These are phyloP conservation scores for Forpus xanthops DNA, from an alignment of 2,797 vertebrate species.

Conservation along the genomic window DNA sequence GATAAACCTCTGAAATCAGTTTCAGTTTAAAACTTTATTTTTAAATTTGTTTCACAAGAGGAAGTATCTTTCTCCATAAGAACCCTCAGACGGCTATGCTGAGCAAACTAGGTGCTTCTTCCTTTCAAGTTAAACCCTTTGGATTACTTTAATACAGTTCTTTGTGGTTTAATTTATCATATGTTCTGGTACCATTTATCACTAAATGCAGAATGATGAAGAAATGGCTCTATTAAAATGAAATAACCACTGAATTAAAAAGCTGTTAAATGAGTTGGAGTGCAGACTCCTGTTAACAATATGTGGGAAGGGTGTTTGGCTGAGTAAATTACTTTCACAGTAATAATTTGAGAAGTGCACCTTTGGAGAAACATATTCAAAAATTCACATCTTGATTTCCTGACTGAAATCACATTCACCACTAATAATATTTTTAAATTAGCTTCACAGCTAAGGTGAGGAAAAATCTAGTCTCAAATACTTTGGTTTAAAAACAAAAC, in stretches of 20 bases:
- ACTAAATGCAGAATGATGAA: conserved; percentile 84
- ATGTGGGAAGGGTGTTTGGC: conserved; percentile 76
- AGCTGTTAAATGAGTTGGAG: conserved; percentile 80
- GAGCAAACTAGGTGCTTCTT: conserved; percentile 70
- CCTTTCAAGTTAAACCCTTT: conserved; percentile 76
- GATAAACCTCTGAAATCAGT: conserved; percentile 30
- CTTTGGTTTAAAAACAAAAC: conserved; percentile 61
- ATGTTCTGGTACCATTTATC: conserved; percentile 82
- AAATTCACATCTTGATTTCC: conserved; percentile 78
- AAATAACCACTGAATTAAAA: conserved; percentile 83
- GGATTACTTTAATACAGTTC: conserved; percentile 76
- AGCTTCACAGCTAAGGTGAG: conserved; percentile 52
- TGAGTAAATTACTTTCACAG: conserved; percentile 81
- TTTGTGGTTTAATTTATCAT: conserved; percentile 81
- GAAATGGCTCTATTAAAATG: conserved; percentile 82
- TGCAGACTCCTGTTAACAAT: conserved; percentile 78
- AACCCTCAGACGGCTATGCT: conserved; percentile 52
- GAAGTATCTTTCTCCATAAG: conserved; percentile 51
- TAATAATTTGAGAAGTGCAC: conserved; percentile 77
- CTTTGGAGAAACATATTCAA: conserved; percentile 78
- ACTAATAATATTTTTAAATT: conserved; percentile 75
- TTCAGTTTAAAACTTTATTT: conserved; percentile 70
- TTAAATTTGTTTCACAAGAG: conserved; percentile 59
- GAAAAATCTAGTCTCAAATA: conserved; percentile 50
- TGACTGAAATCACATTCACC: conserved; percentile 69